Evolutionary conservation across 2,888 invertebrate species (phyloP), one percentile per base, ranked within the genome.

Genomic region (Mactromeris polynyma): DNA sequence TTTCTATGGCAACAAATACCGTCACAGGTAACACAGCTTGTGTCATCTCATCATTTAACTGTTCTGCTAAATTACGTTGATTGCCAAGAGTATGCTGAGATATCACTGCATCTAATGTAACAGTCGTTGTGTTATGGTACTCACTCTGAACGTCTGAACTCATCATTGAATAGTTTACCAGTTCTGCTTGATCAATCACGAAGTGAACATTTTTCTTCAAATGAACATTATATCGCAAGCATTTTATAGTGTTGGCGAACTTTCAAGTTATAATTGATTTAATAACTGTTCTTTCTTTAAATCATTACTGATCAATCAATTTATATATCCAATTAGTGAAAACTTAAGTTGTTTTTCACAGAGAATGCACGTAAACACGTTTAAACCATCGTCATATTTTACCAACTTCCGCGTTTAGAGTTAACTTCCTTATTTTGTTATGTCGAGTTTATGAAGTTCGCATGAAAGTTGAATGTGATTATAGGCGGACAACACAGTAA

Each of bases 1-100:
- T 31, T 69, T 86, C 88, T 31, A 88, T 36, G 17, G 86, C 90
- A 69, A 88, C 78, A 33, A 86, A 83, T 0, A 90, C 40, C n/a
- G 80, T 88, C 9, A 88, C 88, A n/a, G 86, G 83, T 17, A 90
- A 69, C 11, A 88, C 81, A 7, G 69, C 36, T 21, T 17, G 11
- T 2, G 36, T n/a, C 54, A 87, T 64, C 2, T 84, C 38, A 17
- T 78, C 42, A 21, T 51, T 84, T 7, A 87, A 80, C 11, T 81
- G 33, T 21, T 81, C 69, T 6, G 73, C 81, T 31, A 73, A n/a
- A 46, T 33, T n/a, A 36, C 33, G 81, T 31, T 36, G 26, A 46
- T 58, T 11, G 7, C 3, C 33, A 19, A 36, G 17, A 2, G 69
- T 69, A n/a, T 64, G n/a, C 21, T n/a, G 58, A 2, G 58, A 64